Evolutionary conservation across 1,140 invertebrate species (phyloP).

Genomic region (Agrilus planipennis): DNA sequence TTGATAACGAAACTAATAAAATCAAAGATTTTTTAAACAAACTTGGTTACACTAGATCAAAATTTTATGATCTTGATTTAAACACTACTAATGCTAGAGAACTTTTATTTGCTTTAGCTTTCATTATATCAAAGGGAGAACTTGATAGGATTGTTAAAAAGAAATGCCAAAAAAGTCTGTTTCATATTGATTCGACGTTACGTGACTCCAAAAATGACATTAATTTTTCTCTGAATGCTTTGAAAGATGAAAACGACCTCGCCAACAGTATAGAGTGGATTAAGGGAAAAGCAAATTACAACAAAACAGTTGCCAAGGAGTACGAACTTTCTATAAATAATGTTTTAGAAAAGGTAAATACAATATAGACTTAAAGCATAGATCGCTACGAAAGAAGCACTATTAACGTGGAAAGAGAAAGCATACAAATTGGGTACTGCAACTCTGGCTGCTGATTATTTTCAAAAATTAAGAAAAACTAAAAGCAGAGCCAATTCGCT

Average conservation of each 20-base stretch:
- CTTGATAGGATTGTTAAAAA: constrained; percentile 3
- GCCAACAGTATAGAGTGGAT: constrained; percentile 10
- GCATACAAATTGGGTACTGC: neutral
- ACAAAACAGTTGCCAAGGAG: constrained; percentile 6
- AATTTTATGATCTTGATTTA: neutral
- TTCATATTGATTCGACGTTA: constrained; percentile 2
- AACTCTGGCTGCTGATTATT: neutral
- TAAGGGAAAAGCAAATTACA: constrained; percentile 7
- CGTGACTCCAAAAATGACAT: neutral
- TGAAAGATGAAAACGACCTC: constrained; percentile 7
- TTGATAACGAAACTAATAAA: too few species aligned
- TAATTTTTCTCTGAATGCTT: neutral
- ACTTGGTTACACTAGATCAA: neutral
- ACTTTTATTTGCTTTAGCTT: constrained; percentile 11
- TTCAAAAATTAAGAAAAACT: neutral
- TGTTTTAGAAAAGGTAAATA: constrained; percentile 7
- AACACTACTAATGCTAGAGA: constrained; percentile 7
- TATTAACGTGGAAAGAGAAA: too few species aligned
- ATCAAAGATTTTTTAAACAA: neutral
- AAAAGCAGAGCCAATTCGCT: neutral
- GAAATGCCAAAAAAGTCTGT: constrained; percentile 5
- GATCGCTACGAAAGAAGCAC: neutral
- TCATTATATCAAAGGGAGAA: constrained; percentile 5
- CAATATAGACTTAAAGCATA: neutral
- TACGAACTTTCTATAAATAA: constrained; percentile 3